phyloP scores from a whole-genome alignment of 64 coral and sea anemone genomes.

The Actinia tenebrosa region DNA sequence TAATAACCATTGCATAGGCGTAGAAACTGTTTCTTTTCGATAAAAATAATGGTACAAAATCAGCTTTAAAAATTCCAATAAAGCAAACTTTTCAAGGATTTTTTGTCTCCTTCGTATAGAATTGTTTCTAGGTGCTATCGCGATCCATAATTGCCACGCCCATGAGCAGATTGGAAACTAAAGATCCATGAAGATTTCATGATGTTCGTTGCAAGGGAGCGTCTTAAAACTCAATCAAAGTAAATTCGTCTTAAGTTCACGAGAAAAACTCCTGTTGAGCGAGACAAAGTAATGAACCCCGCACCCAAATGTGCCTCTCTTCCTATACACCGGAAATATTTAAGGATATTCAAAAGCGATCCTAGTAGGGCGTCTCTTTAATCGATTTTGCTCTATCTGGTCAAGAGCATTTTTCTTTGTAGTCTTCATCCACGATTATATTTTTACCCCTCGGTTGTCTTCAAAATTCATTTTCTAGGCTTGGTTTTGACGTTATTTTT shows the following conservation, averaged over 20 bases:
- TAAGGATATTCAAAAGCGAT: background rate
- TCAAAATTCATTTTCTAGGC: no score
- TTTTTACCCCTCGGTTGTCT: no score
- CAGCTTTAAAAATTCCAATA: background rate
- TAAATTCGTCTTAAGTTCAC: background rate
- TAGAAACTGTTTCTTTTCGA: background rate
- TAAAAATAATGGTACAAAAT: background rate
- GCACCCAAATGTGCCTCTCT: background rate
- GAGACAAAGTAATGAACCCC: background rate
- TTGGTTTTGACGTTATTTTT: background rate
- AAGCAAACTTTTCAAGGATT: background rate
- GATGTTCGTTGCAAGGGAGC: background rate
- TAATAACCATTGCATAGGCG: background rate
- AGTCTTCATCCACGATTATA: background rate
- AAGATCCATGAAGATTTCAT: background rate
- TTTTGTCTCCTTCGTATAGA: background rate
- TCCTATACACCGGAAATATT: background rate
- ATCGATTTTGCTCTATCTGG: background rate
- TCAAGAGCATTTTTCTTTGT: background rate
- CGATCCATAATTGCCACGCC: background rate
- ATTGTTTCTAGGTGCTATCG: background rate
- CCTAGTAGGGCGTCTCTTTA: background rate
- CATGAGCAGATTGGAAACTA: background rate
- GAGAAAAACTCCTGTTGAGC: background rate
- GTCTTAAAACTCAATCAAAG: constrained; percentile 4